Evolutionary conservation across 2,888 invertebrate genomes (phyloP).

Genomic region (Melinaea menophilus): DNA sequence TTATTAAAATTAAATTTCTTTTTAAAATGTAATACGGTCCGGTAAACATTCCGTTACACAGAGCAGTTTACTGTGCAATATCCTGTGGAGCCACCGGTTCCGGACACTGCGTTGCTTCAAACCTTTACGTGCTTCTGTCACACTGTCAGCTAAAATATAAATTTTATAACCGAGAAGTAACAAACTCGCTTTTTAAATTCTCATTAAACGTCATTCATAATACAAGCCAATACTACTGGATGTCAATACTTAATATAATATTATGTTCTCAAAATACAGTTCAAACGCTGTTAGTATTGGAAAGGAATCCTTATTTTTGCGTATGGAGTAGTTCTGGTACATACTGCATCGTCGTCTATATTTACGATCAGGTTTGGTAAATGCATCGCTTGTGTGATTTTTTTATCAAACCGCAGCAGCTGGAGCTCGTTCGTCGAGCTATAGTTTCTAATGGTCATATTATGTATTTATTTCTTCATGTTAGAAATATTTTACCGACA

Average conservation of each 20-base stretch:
- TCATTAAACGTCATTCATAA: no score
- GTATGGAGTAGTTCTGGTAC: constrained; percentile 11
- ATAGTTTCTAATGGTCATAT: no score
- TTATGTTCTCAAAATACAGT: no score
- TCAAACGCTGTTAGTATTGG: background rate
- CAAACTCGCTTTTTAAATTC: no score
- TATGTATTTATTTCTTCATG: no score
- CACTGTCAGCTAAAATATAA: constrained; percentile 14
- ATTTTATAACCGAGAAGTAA: no score
- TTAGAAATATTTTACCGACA: background rate
- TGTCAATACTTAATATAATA: no score
- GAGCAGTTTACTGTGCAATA: constrained; percentile 61
- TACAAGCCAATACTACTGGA: no score
- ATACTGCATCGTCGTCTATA: constrained; percentile 16
- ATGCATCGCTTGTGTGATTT: constrained; percentile 18
- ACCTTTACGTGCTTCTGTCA: constrained; percentile 19
- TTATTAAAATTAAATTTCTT: background rate
- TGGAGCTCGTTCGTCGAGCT: background rate
- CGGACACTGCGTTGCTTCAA: constrained; percentile 44
- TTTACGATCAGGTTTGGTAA: constrained; percentile 21
- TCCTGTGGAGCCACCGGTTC: constrained; percentile 54
- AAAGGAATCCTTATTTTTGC: constrained; percentile 16
- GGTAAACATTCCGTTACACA: constrained; percentile 35
- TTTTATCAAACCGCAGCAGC: constrained; percentile 16
- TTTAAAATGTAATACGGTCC: constrained; percentile 25